Evolutionary conservation across 2,888 invertebrate genomes (phyloP).

Genomic region (Onchidella celtica): DNA sequence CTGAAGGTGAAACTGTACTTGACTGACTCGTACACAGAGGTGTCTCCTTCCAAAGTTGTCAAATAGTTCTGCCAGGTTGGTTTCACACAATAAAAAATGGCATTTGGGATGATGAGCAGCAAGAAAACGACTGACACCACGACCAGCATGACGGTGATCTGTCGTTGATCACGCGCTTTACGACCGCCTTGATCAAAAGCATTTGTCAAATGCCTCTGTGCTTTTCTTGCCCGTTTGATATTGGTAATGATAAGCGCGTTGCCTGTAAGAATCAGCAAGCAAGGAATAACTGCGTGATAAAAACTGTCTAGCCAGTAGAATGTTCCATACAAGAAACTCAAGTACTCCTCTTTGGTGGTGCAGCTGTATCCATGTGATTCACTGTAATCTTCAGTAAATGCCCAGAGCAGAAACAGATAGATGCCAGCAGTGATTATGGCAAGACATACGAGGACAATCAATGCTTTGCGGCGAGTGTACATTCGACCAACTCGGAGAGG

Average conservation of each 20-base stretch:
- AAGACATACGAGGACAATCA: conserved; percentile 57
- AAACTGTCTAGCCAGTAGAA: conserved; percentile 72
- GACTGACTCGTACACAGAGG: conserved; percentile 57
- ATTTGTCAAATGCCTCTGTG: conserved; percentile 57
- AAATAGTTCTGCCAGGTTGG: conserved; percentile 54
- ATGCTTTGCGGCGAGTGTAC: conserved; percentile 53
- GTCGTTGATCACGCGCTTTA: conserved; percentile 62
- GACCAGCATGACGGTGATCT: conserved; percentile 71
- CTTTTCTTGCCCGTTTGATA: conserved; percentile 53
- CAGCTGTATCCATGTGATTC: conserved; percentile 20
- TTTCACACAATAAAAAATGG: conserved; percentile 64
- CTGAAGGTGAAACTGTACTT: conserved; percentile 37
- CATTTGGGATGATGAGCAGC: conserved; percentile 66
- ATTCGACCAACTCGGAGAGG: conserved; percentile 66
- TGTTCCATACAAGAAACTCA: conserved; percentile 56
- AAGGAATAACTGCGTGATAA: conserved; percentile 65
- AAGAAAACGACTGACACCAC: conserved; percentile 68
- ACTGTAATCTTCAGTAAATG: conserved; percentile 29
- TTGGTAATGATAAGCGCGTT: conserved; percentile 68
- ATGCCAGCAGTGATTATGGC: conserved; percentile 48
- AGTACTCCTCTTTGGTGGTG: conserved; percentile 2
- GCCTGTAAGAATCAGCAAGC: conserved; percentile 64
- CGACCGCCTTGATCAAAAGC: conserved; percentile 58
- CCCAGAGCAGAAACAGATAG: conserved; percentile 45
- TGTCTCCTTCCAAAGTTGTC: conserved; percentile 53